Evolutionary conservation across 2,113 vertebrate genomes (phyloP), one percentile per base, ranked within the genome.

Genomic region (Phycodurus eques): DNA sequence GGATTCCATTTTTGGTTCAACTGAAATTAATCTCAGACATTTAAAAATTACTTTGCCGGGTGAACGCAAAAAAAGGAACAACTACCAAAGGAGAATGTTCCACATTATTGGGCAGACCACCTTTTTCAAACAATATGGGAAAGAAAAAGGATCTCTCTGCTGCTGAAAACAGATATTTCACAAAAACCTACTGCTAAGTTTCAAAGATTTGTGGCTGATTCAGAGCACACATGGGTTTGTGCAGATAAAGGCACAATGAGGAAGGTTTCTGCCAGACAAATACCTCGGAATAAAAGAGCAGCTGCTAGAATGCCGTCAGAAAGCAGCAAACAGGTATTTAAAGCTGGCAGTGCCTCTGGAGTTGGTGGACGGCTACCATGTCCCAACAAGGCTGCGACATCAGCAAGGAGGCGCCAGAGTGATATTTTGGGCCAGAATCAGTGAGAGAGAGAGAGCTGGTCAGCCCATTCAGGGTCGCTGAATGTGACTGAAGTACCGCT

Each of bases 61-160:
- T 57, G 54, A 57, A 20, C 8, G 15, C 19, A n/a, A n/a, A 44
- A 44, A 22, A 59, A 70, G 54, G n/a, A 60, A 70, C n/a, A 70
- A 44, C 39, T 59, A 43, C 33, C 59, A n/a, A 56, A 22, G 54
- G 19, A 56, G 54, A 20, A 56, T 19, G 54, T 56, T 56, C 54
- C 20, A n/a, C 20, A n/a, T 56, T n/a, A 56, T 39, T 39, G 5
- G 35, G 35, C 35, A 39, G 35, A 39, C 35, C 35, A 39, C 35
- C 3, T 39, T 39, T 3, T 39, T 39, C 35, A 39, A 39, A 6
- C 35, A 39, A 39, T 39, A 39, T 39, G 35, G 35, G 35, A 22
- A n/a, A 22, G 54, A 57, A 57, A 57, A 22, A 57, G 54, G 20
- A 22, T 57, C 20, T 57, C 54, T 57, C 54, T 57, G 19, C 15